Conservation (phyloP, 1,140 invertebrate genomes). For the Drosophila paulistorum region DNA sequence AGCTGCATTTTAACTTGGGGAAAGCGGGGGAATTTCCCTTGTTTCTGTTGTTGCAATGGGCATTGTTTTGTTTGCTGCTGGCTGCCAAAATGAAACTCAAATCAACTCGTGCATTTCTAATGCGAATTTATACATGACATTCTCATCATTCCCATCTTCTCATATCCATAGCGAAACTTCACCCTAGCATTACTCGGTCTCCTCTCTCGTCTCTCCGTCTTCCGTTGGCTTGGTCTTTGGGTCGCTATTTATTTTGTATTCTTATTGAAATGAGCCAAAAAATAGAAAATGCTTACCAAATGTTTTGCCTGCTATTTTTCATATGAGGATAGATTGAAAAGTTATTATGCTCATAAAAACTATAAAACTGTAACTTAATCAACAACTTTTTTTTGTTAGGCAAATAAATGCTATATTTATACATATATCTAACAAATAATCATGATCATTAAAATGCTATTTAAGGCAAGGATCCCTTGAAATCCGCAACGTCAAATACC, state of each 20-base stretch:
- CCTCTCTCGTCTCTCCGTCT: not conserved
- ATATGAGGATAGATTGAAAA: not conserved
- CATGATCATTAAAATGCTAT: too few species aligned
- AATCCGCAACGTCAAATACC: too few species aligned
- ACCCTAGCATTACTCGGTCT: not conserved
- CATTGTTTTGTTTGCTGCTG: conserved; percentile 71
- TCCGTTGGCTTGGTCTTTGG: not conserved
- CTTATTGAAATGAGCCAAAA: conserved; percentile 78
- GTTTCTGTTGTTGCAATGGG: conserved; percentile 50
- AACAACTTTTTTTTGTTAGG: too few species aligned
- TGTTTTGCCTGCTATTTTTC: not conserved
- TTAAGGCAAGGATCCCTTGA: too few species aligned
- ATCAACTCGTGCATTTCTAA: conserved; percentile 82
- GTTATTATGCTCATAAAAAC: too few species aligned
- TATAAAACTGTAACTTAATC: too few species aligned
- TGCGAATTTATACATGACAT: conserved; percentile 74
- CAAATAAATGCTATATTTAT: too few species aligned
- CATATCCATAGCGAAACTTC: conserved; percentile 39
- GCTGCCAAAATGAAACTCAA: conserved; percentile 77
- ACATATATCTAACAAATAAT: too few species aligned
- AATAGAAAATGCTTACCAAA: conserved; percentile 65
- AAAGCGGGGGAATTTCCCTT: not conserved
- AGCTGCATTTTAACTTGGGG: conserved; percentile 46
- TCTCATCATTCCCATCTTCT: conserved; percentile 47
- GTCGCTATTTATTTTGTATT: conserved; percentile 49